Conservation (phyloP, 2,797 vertebrate genomes). For the Prunella strophiata region DNA sequence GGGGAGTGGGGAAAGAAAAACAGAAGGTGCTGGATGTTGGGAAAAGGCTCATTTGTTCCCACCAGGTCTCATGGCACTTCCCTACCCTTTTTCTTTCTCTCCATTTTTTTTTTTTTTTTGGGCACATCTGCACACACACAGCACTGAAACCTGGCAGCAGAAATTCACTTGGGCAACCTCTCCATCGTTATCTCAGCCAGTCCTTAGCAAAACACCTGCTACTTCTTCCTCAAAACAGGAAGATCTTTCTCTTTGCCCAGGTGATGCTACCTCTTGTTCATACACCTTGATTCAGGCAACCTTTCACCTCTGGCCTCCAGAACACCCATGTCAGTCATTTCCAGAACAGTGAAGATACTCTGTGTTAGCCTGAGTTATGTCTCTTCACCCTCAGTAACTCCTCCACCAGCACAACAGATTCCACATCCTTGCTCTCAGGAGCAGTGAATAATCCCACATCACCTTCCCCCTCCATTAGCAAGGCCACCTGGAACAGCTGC, state of each 20-base stretch:
- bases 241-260: neutral
- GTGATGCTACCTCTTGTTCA: neutral
- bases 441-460: neutral
- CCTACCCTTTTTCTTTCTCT: neutral
- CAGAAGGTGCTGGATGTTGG: neutral
- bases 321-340: neutral
- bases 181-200: neutral
- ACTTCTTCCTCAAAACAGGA: neutral
- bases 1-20: accelerated
- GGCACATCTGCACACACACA: neutral
- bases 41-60: neutral
- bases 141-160: neutral
- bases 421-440: neutral
- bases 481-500: neutral
- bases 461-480: neutral
- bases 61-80: neutral
- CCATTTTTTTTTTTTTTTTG: neutral
- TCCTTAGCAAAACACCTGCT: neutral
- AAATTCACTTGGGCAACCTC: neutral
- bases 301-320: neutral
- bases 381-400: neutral
- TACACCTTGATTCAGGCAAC: neutral
- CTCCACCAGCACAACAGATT: neutral
- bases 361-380: neutral
- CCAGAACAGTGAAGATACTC: neutral